Base-by-base conservation (phyloP, 2,797 vertebrate genomes). In the Avahi laniger region DNA sequence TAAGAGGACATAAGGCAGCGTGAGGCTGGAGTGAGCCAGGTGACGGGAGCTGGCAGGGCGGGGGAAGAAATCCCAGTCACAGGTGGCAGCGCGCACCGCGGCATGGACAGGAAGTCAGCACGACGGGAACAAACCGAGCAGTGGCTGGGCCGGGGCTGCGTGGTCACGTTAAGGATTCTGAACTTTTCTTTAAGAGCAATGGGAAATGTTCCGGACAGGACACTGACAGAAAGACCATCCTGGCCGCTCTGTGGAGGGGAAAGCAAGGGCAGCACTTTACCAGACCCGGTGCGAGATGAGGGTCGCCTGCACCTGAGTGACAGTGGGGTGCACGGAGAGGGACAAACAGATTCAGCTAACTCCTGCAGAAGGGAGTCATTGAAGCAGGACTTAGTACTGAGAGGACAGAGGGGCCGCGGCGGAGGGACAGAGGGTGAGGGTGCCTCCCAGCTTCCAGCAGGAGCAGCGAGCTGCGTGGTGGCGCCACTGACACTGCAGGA, bases 141-240 rank as follows among this genome's bases (percentile, higher is more conserved):
- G n/a, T 1, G n/a, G 50, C 46, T 15, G 13, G 52, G 57, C 2
- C 2, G 0, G 59, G 0, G 11, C 0, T 18, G 41, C 11, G 4
- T 17, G 33, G 2, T 61, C 69, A 17, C 1, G 2, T 28, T 50
- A 35, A 13, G 18, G 63, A 73, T 38, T 69, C 28, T n/a, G 9
- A 59, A 43, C 73, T 91, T 67, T 69, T 80, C 83, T 93, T 61
- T 48, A 78, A 92, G 67, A 80, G 88, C 50, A 81, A 5, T 13
- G 48, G 82, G 69, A 26, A 80, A 69, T 24, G 14, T 93, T 92
- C 92, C 54, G 57, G 85, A 38, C 1, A 28, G 63, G 70, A 4
- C 35, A 69, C 15, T 5, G 7, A 80, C 30, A 10, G n/a, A 61
- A 92, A 72, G 87, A 30, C 65, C 43, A 46, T 22, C 70, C 5